Percentiles rank a stretch among this genome's conserved stretches.
phyloP scores from a whole-genome alignment of 1,140 invertebrate genomes.

The Mylabris phalerata region DNA sequence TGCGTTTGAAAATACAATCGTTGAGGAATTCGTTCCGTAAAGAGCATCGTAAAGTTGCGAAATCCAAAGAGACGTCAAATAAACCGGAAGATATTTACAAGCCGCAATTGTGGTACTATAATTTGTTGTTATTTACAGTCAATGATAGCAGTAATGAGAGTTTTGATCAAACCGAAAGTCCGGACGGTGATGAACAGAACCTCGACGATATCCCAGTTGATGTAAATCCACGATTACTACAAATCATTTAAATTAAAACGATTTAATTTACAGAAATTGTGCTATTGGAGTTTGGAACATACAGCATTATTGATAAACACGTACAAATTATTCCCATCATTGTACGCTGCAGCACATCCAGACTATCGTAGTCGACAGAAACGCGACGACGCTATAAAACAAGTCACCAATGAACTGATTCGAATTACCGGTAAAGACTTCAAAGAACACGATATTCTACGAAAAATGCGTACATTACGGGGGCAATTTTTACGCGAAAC shows the following conservation, averaged over 20 bases:
- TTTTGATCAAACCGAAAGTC: not conserved
- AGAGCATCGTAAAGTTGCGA: conserved; percentile 23
- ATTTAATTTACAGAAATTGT: not conserved
- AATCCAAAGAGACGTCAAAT: conserved; percentile 7
- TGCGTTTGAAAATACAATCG: conserved; percentile 23
- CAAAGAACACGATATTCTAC: conserved; percentile 13
- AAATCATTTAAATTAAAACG: too few species aligned
- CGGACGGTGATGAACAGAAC: not conserved
- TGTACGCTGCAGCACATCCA: not conserved
- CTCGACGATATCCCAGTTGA: not conserved
- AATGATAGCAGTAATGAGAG: conserved; percentile 22
- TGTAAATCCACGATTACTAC: too few species aligned
- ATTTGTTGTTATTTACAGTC: conserved; percentile 22
- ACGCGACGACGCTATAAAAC: not conserved
- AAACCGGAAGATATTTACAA: conserved; percentile 20
- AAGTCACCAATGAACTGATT: not conserved
- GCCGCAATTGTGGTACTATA: conserved; percentile 28
- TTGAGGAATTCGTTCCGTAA: conserved; percentile 22
- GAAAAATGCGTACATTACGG: conserved; percentile 23
- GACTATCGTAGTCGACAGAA: not conserved
- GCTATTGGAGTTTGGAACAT: not conserved
- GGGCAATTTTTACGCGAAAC: conserved; percentile 21
- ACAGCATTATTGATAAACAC: not conserved
- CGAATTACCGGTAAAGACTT: conserved; percentile 17
- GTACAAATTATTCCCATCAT: not conserved